Conservation (phyloP, 1,140 invertebrate species). For the Drosophila chauvacae region DNA sequence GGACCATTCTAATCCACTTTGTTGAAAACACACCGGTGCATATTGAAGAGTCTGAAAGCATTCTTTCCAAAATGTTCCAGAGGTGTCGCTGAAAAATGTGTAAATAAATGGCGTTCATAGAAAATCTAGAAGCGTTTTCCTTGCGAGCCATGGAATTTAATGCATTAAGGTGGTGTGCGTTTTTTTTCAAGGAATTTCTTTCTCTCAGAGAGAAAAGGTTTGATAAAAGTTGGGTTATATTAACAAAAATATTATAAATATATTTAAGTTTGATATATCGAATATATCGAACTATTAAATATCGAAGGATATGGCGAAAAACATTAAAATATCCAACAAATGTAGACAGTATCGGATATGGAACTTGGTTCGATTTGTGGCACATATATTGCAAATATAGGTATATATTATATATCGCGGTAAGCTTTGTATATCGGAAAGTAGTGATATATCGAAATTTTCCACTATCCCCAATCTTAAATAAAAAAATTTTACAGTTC, state of each 20-base stretch:
- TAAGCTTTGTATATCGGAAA: not conserved
- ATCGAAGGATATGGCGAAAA: not conserved
- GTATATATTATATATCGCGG: not conserved
- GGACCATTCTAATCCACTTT: constrained; percentile 74
- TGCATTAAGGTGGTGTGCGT: too few species aligned
- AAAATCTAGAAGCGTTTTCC: not conserved
- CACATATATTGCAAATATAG: not conserved
- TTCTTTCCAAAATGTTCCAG: constrained; percentile 22
- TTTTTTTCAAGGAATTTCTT: not conserved
- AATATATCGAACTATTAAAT: not conserved
- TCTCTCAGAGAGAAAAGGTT: not conserved
- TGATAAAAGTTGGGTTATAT: too few species aligned
- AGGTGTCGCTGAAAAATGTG: constrained; percentile 17
- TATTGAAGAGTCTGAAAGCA: constrained; percentile 64
- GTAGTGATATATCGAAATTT: too few species aligned
- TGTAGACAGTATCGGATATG: not conserved
- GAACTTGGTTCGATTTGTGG: not conserved
- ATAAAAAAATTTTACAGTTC: too few species aligned
- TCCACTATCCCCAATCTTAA: too few species aligned
- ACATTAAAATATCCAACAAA: not conserved
- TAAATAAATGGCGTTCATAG: constrained; percentile 10
- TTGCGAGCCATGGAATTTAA: not conserved
- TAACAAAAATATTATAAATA: too few species aligned
- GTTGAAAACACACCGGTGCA: constrained; percentile 64
- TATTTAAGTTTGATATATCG: too few species aligned